Percentiles rank a stretch among this genome's conserved stretches.
Conservation (phyloP, 1,140 invertebrate genomes). For the Drosophila pandora region DNA sequence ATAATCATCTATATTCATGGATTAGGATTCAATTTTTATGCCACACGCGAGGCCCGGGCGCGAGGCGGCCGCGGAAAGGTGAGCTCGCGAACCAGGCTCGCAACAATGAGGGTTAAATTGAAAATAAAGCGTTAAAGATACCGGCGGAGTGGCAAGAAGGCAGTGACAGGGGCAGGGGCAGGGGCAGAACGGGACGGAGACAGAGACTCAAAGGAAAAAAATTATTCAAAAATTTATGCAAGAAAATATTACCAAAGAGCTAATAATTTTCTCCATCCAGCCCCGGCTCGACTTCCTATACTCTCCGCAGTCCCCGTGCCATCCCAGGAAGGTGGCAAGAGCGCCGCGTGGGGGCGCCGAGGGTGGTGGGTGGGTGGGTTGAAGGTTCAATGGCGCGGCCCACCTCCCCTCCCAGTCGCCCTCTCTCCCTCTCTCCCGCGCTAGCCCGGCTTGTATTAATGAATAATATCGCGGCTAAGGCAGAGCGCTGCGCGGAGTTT, state of each 20-base stretch:
- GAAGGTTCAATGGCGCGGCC: not conserved
- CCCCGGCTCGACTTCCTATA: constrained; percentile 4
- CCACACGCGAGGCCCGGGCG: constrained; percentile 41
- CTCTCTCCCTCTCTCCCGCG: constrained; percentile 1
- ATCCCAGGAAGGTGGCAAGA: constrained; percentile 67
- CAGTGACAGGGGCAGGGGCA: not conserved
- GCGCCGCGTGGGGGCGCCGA: constrained; percentile 54
- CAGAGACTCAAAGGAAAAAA: constrained; percentile 22
- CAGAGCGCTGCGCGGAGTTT: constrained; percentile 23
- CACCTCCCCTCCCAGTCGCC: no score
- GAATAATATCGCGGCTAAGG: constrained; percentile 78
- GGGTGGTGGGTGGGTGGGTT: constrained; percentile 9
- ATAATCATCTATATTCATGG: constrained; percentile 84
- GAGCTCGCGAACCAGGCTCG: constrained; percentile 9
- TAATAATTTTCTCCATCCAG: constrained; percentile 79
- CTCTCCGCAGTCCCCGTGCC: not conserved
- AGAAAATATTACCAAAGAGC: constrained; percentile 84
- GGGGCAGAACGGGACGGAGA: not conserved
- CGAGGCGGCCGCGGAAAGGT: constrained; percentile 11
- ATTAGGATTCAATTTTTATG: constrained; percentile 84
- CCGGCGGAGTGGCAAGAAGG: not conserved
- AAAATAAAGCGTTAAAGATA: constrained; percentile 71
- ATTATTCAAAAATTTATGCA: constrained; percentile 83
- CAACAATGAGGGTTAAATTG: constrained; percentile 79
- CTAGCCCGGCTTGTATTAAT: constrained; percentile 71